phyloP scores from a whole-genome alignment of 2,797 vertebrate species.

The Pseudochromis fuscus region DNA sequence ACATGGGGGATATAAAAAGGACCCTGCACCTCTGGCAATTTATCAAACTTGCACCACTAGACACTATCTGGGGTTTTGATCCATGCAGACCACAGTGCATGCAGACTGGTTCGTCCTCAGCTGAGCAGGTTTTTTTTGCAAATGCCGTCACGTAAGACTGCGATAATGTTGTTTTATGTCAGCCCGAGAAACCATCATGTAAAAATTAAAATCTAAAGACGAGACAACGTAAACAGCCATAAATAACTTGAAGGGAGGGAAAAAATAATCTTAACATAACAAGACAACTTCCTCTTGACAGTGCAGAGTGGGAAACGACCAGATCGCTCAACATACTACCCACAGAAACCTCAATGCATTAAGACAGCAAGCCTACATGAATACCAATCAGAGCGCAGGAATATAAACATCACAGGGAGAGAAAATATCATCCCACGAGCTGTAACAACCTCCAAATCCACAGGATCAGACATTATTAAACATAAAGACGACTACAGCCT shows the following conservation, averaged over 20 bases:
- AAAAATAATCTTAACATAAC: neutral
- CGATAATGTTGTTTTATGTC: constrained; percentile 40
- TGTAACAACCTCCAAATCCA: constrained; percentile 37
- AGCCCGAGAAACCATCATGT: constrained; percentile 22
- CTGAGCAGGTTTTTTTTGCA: constrained; percentile 31
- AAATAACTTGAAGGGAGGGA: constrained; percentile 43
- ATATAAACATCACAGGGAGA: constrained; percentile 51
- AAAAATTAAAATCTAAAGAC: constrained; percentile 31
- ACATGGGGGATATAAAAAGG: constrained; percentile 64
- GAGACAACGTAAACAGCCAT: constrained; percentile 33
- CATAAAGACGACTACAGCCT: constrained; percentile 32
- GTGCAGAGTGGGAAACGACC: constrained; percentile 36
- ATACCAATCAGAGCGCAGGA: constrained; percentile 58
- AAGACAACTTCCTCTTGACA: constrained; percentile 12
- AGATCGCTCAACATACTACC: constrained; percentile 25
- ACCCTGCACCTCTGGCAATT: constrained; percentile 48
- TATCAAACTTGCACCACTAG: constrained; percentile 52
- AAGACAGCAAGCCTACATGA: constrained; percentile 36
- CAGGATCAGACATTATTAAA: constrained; percentile 45
- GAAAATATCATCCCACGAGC: constrained; percentile 36
- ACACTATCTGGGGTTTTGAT: constrained; percentile 49
- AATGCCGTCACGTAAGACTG: constrained; percentile 44
- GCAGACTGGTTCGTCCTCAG: constrained; percentile 14
- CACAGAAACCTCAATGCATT: constrained; percentile 34
- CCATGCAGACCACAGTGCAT: constrained; percentile 46